Evolutionary conservation across 2,113 vertebrate genomes (phyloP).

Genomic region (Pangasianodon hypophthalmus): DNA sequence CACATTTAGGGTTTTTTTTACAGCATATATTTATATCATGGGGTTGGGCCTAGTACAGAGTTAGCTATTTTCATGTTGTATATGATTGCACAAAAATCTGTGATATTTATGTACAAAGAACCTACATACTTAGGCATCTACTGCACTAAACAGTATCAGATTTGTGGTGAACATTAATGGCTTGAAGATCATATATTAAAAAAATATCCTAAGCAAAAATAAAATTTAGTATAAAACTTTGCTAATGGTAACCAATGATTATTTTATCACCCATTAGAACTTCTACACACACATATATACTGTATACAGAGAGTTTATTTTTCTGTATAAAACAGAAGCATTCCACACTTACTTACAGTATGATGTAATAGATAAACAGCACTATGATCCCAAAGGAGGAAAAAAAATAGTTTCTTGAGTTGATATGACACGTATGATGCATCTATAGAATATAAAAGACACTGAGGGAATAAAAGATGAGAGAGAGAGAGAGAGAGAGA

Average conservation of each 20-base stretch:
- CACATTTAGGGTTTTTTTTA: background rate
- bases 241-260: background rate
- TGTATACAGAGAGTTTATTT: background rate
- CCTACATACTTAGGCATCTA: background rate
- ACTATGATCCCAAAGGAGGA: background rate
- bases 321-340: background rate
- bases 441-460: conserved; percentile 54
- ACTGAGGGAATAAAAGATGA: conserved; percentile 17
- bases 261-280: background rate
- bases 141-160: background rate
- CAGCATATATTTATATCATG: background rate
- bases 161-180: background rate
- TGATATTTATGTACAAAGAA: background rate
- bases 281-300: background rate
- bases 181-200: background rate
- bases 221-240: background rate
- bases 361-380: background rate
- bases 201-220: background rate
- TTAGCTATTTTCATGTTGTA: background rate
- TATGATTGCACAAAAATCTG: background rate
- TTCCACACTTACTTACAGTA: background rate
- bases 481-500: background rate
- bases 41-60: background rate
- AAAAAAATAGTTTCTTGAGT: conserved; percentile 48
- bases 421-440: conserved; percentile 40